phyloP scores from a whole-genome alignment of 2,113 vertebrate genomes.

The Tragelaphus scriptus region DNA sequence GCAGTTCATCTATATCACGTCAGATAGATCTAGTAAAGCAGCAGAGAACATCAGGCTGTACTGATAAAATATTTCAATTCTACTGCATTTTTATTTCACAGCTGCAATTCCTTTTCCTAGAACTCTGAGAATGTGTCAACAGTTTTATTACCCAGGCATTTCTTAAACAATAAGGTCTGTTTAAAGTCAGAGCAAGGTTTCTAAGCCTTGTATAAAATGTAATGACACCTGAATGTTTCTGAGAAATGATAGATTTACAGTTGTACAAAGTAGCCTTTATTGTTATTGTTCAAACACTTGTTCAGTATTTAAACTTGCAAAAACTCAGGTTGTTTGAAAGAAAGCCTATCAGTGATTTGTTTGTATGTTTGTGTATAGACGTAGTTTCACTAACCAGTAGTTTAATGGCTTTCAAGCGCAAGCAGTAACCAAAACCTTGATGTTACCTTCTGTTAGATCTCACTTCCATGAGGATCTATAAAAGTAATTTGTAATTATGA shows the following conservation, averaged over 20 bases:
- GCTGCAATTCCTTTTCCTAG: not conserved
- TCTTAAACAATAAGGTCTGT: not conserved
- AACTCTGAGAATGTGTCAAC: not conserved
- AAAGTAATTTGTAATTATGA: constrained; percentile 9
- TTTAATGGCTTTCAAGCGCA: not conserved
- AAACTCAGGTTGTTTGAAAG: constrained; percentile 3
- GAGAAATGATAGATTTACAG: not conserved
- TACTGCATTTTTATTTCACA: not conserved
- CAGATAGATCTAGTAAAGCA: not conserved
- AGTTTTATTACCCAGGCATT: not conserved
- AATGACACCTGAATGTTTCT: not conserved
- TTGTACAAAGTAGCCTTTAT: not conserved
- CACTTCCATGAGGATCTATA: not conserved
- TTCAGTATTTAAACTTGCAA: not conserved
- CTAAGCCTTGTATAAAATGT: not conserved
- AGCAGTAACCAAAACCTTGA: not conserved
- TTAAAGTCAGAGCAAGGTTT: not conserved
- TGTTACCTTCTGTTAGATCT: not conserved
- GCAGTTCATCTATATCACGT: not conserved
- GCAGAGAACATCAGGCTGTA: not conserved
- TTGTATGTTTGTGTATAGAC: not conserved
- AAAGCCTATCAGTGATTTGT: not conserved
- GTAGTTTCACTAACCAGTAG: not conserved
- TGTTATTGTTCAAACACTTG: constrained; percentile 29
- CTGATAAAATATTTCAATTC: not conserved